Base-by-base conservation (phyloP, 1,140 invertebrate species). In the Psix sp. region DNA sequence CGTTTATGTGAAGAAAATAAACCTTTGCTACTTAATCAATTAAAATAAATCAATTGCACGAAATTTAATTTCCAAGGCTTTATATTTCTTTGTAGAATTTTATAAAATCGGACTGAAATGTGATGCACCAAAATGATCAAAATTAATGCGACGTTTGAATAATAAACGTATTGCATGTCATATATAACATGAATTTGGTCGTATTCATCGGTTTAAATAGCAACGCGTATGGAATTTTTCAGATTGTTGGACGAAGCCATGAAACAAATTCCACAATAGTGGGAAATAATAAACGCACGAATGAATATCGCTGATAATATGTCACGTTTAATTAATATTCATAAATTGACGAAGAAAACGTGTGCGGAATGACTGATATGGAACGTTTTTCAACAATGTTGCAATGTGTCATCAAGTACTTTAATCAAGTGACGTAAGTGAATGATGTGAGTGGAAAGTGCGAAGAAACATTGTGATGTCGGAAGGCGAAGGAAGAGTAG, bases 371-470 rank as follows among this genome's bases (percentile, higher is more conserved):
- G 56, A 74, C 31, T 63, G 51, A 66, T 74, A 48, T 33, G n/a
- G 16, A 24, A 57, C 33, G 40, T 74, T 60, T 56, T 60, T 74
- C 62, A 62, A 39, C 54, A 13, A 62, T 56, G 70, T 60, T 36
- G 54, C 70, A 60, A 66, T 73, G 36, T 66, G 60, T 66, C 70
- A 60, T 74, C 60, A 18, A 62, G 60, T 56, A 66, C 60, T 74
- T 66, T 66, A 74, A 74, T 54, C 70, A 60, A 66, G 60, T 66
- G 70, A 66, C 54, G 56, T 60, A 66, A 60, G 62, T 66, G 60
- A 62, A 66, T 76, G 66, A 65, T 67, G 66, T 67, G 35, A 66
- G 54, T 71, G 59, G 57, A 66, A 75, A 75, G 74, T 71, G 74
- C 21, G 48, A 52, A 70, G 67, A 66, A 71, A 76, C 56, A 62